Percentiles rank a stretch among this genome's conserved stretches.
These are phyloP conservation scores for Sphaerophoria rueppellii DNA, from an alignment of 2,888 invertebrate genomes.

Conservation along the genomic window DNA sequence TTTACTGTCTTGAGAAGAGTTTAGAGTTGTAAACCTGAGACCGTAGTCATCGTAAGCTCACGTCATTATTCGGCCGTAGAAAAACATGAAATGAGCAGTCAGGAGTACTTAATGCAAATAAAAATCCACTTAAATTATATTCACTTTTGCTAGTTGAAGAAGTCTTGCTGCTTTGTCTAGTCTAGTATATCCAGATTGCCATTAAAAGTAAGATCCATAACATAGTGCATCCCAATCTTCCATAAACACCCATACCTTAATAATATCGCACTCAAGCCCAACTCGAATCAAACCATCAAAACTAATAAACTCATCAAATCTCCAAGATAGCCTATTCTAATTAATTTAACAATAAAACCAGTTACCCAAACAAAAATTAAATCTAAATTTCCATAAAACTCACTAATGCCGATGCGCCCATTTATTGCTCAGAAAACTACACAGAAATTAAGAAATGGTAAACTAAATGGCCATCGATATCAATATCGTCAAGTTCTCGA, in stretches of 20 bases:
- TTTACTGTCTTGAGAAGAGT: too few species aligned
- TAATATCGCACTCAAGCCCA: not conserved
- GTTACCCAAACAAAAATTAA: conserved; percentile 38
- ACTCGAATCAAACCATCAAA: conserved; percentile 1
- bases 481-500: not conserved
- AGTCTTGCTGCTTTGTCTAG: too few species aligned
- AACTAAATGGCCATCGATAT: conserved; percentile 29
- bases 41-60: too few species aligned
- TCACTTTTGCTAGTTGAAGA: too few species aligned
- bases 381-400: conserved; percentile 39
- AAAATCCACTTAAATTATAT: too few species aligned
- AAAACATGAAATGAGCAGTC: too few species aligned
- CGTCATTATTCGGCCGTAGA: too few species aligned
- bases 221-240: not conserved
- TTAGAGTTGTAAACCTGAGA: too few species aligned
- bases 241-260: not conserved
- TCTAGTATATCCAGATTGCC: too few species aligned
- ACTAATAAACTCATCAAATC: conserved; percentile 34
- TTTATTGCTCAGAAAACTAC: conserved; percentile 35
- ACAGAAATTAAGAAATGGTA: conserved; percentile 49
- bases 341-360: conserved; percentile 34
- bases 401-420: conserved; percentile 1
- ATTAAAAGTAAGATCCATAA: not conserved
- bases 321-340: conserved; percentile 11
- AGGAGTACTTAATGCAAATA: too few species aligned